Evolutionary conservation across 1,140 invertebrate species (phyloP).

Genomic region (Amyelois transitella): DNA sequence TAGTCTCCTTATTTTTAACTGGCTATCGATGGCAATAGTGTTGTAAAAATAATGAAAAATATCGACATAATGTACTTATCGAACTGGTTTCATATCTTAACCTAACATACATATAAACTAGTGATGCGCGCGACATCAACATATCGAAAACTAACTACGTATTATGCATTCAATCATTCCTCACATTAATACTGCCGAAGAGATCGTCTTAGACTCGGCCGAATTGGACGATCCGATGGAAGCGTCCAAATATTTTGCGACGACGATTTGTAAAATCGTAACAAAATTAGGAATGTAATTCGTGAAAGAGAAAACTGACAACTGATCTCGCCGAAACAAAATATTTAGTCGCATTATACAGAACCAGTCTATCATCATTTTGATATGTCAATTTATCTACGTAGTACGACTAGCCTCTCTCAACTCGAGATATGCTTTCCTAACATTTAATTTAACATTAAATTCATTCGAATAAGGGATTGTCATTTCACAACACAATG

Average conservation of each 20-base stretch:
- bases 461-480: background rate
- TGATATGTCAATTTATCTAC: slow-evolving; percentile 2
- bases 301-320: background rate
- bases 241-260: slow-evolving; percentile 16
- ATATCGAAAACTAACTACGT: slow-evolving; percentile 12
- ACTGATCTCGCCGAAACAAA: background rate
- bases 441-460: background rate
- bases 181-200: slow-evolving; percentile 62
- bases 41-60: slow-evolving; percentile 15
- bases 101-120: background rate
- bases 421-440: background rate
- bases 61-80: slow-evolving; percentile 11
- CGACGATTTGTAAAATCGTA: slow-evolving; percentile 6
- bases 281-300: background rate
- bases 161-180: slow-evolving; percentile 41
- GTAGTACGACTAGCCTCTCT: background rate
- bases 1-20: slow-evolving; percentile 45
- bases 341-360: slow-evolving; percentile 1
- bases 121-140: background rate
- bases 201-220: slow-evolving; percentile 25
- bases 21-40: slow-evolving; percentile 34
- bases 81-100: background rate
- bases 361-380: slow-evolving; percentile 3
- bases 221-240: slow-evolving; percentile 18
- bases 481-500: slow-evolving; percentile 10